A percentile compares a stretch with the other conserved stretches of the same genome.
These are phyloP conservation scores for Parapsyche elsis DNA, from an alignment of 1,140 invertebrate genomes.

Conservation along the genomic window DNA sequence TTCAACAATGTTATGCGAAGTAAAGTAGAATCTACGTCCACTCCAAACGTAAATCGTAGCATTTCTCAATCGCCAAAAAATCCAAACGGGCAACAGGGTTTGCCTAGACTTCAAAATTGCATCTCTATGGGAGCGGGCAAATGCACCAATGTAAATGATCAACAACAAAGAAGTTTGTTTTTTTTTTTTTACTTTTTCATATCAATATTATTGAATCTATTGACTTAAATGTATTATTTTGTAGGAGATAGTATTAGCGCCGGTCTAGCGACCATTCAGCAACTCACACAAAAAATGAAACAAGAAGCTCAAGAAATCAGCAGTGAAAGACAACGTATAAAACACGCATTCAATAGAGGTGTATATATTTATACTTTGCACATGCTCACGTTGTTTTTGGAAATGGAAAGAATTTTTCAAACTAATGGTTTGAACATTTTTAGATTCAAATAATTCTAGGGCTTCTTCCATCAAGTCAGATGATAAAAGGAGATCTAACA, in stretches of 20 bases:
- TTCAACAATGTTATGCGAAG: slow-evolving; percentile 44
- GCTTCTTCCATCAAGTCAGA: slow-evolving; percentile 52
- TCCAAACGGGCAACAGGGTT: slow-evolving; percentile 43
- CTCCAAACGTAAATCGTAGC: slow-evolving; percentile 34
- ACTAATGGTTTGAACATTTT: background rate
- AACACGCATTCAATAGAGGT: slow-evolving; percentile 52
- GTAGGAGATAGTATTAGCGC: slow-evolving; percentile 29
- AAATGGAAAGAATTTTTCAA: no score
- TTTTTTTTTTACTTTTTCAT: slow-evolving; percentile 5
- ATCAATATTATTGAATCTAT: no score
- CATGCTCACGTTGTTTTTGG: background rate
- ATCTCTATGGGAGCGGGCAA: slow-evolving; percentile 50
- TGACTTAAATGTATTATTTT: no score
- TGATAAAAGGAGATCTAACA: slow-evolving; percentile 63
- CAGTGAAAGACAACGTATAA: slow-evolving; percentile 46
- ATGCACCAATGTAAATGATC: slow-evolving; percentile 54
- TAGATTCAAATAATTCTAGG: slow-evolving; percentile 48
- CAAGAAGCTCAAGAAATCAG: slow-evolving; percentile 50
- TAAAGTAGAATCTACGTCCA: slow-evolving; percentile 42
- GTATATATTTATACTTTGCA: background rate
- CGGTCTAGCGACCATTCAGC: slow-evolving; percentile 47
- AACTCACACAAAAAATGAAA: slow-evolving; percentile 50
- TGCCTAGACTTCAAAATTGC: slow-evolving; percentile 52
- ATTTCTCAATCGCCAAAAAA: slow-evolving; percentile 44
- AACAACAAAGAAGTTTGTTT: slow-evolving; percentile 31